Evolutionary conservation across 2,888 invertebrate species (phyloP).

Genomic region (Boloria euphrosyne): DNA sequence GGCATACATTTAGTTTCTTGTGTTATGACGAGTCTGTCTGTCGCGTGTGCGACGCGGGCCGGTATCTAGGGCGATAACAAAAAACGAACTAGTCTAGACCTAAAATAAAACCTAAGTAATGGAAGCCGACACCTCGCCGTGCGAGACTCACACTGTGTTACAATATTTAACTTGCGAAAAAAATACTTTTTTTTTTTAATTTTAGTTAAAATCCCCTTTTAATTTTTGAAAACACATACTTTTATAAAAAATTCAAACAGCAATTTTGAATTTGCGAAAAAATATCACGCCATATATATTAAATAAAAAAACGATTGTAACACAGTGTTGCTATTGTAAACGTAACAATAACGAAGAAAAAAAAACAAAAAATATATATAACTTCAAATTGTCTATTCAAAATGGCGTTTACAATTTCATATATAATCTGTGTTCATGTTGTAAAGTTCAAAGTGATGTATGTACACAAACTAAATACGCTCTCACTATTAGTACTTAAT

Average conservation of each 20-base stretch:
- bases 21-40: neutral
- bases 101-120: conserved; percentile 32
- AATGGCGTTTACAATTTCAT: conserved; percentile 11
- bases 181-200: neutral
- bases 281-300: neutral
- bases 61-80: conserved; percentile 7
- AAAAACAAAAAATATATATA: conserved; percentile 10
- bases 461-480: conserved; percentile 3
- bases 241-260: neutral
- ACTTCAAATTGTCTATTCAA: conserved; percentile 10
- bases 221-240: neutral
- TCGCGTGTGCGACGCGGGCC: conserved; percentile 5
- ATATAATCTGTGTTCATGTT: conserved; percentile 4
- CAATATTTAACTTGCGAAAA: neutral
- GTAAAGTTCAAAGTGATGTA: neutral
- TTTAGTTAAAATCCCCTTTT: neutral
- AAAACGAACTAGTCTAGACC: conserved; percentile 11
- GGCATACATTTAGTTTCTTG: neutral
- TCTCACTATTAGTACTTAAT: neutral
- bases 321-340: conserved; percentile 18
- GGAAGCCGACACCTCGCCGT: conserved; percentile 34
- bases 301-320: neutral
- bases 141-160: conserved; percentile 7
- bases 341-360: conserved; percentile 10
- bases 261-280: neutral